Conservation (phyloP, 2,797 vertebrate genomes). For the Schizopygopsis pylzovi region DNA sequence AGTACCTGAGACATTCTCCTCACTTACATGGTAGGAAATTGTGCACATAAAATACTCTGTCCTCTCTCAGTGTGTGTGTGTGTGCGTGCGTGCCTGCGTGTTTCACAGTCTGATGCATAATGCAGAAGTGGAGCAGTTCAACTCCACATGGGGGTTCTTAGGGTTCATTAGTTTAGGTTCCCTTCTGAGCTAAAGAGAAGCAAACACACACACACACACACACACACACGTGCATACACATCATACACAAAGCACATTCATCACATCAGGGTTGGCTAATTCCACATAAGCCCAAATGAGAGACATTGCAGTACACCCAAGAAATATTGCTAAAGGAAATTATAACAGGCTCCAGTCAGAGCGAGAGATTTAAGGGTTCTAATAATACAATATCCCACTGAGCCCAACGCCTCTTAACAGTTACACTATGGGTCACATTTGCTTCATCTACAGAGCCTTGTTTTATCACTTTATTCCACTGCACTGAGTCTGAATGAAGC, state of each 20-base stretch:
- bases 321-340: conserved; percentile 13
- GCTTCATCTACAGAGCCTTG: conserved; percentile 29
- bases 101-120: conserved; percentile 47
- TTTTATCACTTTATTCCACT: conserved; percentile 36
- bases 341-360: neutral
- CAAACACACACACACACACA: neutral
- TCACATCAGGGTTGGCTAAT: conserved; percentile 34
- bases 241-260: neutral
- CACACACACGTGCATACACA: neutral
- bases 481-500: conserved; percentile 35
- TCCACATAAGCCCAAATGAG: conserved; percentile 1
- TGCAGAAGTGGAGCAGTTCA: conserved; percentile 42
- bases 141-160: conserved; percentile 22
- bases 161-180: conserved; percentile 45
- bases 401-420: conserved; percentile 28
- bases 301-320: neutral
- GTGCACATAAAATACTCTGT: conserved; percentile 40
- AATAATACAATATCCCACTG: conserved; percentile 34
- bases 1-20: conserved; percentile 40
- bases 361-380: conserved; percentile 9
- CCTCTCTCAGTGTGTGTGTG: neutral
- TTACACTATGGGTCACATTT: conserved; percentile 35
- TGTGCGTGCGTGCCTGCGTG: conserved; percentile 6
- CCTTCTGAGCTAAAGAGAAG: conserved; percentile 47
- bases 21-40: conserved; percentile 36